These are phyloP conservation scores for Aphrophora alni DNA, from an alignment of 2,888 invertebrate genomes.

Conservation along the genomic window DNA sequence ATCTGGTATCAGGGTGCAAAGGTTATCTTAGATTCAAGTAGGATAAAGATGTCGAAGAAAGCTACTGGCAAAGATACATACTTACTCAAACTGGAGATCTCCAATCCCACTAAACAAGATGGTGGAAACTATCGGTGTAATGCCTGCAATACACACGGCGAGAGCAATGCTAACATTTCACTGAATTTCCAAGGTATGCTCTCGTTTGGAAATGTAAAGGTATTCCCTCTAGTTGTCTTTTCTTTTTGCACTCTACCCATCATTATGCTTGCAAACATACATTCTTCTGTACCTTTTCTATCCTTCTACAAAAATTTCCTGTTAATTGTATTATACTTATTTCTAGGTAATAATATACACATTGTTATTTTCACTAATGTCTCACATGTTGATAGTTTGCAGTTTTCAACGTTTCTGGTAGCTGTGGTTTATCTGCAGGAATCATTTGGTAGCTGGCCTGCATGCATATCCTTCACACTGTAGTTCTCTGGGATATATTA, in stretches of 20 bases:
- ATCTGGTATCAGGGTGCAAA: slow-evolving; percentile 93
- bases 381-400: slow-evolving; percentile 21
- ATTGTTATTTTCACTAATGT: slow-evolving; percentile 10
- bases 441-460: slow-evolving; percentile 20
- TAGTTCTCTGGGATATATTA: slow-evolving; percentile 17
- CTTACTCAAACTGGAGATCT: slow-evolving; percentile 90
- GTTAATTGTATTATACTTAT: slow-evolving; percentile 9
- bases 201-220: slow-evolving; percentile 19
- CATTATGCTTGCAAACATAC: background rate
- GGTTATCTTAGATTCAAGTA: slow-evolving; percentile 80
- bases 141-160: slow-evolving; percentile 97
- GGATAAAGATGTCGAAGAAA: slow-evolving; percentile 91
- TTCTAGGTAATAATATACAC: background rate
- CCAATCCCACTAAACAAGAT: slow-evolving; percentile 94
- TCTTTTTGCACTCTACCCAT: slow-evolving; percentile 20
- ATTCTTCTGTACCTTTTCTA: background rate
- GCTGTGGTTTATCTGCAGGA: slow-evolving; percentile 20
- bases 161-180: slow-evolving; percentile 99
- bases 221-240: slow-evolving; percentile 6
- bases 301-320: background rate
- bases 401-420: slow-evolving; percentile 24
- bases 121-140: slow-evolving; percentile 99
- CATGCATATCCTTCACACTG: slow-evolving; percentile 24
- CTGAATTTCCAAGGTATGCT: slow-evolving; percentile 96
- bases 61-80: slow-evolving; percentile 90